Evolutionary conservation across 2,113 vertebrate species (phyloP).

Genomic region (Phocoena phocoena): DNA sequence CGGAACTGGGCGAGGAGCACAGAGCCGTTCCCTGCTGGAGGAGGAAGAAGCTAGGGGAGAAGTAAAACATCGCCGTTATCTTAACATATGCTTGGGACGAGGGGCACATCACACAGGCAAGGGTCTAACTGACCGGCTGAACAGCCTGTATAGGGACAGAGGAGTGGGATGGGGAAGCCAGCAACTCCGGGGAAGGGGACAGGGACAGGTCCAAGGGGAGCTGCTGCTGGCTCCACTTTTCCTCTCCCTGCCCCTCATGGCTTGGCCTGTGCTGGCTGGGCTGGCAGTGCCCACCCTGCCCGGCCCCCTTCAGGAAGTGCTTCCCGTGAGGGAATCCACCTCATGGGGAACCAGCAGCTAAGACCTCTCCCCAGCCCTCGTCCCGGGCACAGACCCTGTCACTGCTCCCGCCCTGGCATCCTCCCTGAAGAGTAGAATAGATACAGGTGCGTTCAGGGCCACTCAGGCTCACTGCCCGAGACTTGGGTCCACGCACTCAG

Average conservation of each 20-base stretch:
- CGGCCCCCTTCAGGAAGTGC: background rate
- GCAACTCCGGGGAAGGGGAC: background rate
- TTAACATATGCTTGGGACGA: accelerated
- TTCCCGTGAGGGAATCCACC: too few species aligned
- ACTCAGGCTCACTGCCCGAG: background rate
- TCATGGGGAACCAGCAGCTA: background rate
- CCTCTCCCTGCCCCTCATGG: background rate
- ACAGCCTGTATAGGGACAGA: background rate
- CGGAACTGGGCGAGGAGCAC: accelerated
- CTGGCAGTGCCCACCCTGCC: background rate
- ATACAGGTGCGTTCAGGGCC: background rate
- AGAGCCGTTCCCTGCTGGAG: background rate
- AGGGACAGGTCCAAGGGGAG: background rate
- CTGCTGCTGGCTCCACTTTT: background rate
- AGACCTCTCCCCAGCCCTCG: background rate
- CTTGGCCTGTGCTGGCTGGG: too few species aligned
- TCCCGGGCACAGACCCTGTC: background rate
- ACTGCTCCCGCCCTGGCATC: background rate
- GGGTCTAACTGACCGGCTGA: background rate
- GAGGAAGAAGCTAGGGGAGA: background rate
- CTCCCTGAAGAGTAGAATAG: background rate
- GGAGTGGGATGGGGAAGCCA: background rate
- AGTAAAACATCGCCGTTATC: accelerated
- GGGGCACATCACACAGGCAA: accelerated
- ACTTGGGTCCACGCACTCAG: background rate